These are phyloP conservation scores for Petrosia ficiformis DNA, from an alignment of 37 sponge, comb jelly and placozoan genomes.

Conservation along the genomic window DNA sequence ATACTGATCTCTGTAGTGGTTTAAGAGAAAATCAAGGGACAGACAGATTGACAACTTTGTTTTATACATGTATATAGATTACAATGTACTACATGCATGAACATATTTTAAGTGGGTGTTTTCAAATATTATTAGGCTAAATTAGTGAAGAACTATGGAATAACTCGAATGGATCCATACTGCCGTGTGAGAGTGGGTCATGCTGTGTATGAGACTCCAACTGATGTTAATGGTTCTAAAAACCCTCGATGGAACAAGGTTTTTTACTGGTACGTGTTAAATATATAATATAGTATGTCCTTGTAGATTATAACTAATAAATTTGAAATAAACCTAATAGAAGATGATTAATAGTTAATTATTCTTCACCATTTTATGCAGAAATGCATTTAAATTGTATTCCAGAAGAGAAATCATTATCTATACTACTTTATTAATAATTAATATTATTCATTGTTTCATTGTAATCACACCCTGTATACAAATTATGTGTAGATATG, in stretches of 20 bases:
- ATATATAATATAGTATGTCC: background rate
- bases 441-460: too few species aligned
- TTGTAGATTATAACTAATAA: too few species aligned
- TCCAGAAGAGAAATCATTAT: too few species aligned
- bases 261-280: conserved; percentile 59
- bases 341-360: background rate
- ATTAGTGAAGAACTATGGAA: conserved; percentile 88
- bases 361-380: too few species aligned
- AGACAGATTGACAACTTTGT: too few species aligned
- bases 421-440: too few species aligned
- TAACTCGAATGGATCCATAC: conserved; percentile 97
- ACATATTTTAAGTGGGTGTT: too few species aligned
- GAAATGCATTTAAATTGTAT: too few species aligned
- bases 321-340: background rate
- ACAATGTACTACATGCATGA: too few species aligned
- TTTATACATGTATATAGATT: too few species aligned
- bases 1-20: too few species aligned
- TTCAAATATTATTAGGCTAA: conserved; percentile 71
- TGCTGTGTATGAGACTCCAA: conserved; percentile 86
- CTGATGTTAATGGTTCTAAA: conserved; percentile 89
- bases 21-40: too few species aligned
- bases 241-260: conserved; percentile 96
- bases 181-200: conserved; percentile 92
- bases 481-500: background rate
- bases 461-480: background rate